phyloP scores from a whole-genome alignment of 2,888 invertebrate species.

The Callosobruchus maculatus region DNA sequence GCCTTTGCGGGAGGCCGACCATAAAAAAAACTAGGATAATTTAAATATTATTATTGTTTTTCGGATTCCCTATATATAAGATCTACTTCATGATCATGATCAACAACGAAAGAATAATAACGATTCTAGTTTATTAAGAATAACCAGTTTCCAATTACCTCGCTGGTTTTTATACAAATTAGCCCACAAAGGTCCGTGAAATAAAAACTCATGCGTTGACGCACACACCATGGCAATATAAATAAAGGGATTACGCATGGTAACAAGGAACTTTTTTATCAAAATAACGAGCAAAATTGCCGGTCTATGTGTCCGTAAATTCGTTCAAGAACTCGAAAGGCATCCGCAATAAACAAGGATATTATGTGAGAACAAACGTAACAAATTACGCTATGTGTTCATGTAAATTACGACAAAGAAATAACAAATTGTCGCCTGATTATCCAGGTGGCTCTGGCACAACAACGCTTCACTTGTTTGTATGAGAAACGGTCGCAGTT shows the following conservation, averaged over 20 bases:
- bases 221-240: neutral
- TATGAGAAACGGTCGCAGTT: conserved; percentile 4
- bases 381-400: conserved; percentile 18
- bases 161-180: too few relatives aligned
- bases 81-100: too few relatives aligned
- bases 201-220: too few relatives aligned
- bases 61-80: too few relatives aligned
- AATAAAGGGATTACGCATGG: neutral
- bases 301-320: too few relatives aligned
- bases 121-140: too few relatives aligned
- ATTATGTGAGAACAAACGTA: conserved; percentile 21
- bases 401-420: conserved; percentile 23
- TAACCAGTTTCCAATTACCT: neutral
- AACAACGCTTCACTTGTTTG: conserved; percentile 4
- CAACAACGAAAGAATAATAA: too few relatives aligned
- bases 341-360: conserved; percentile 24
- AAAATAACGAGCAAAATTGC: neutral
- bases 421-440: conserved; percentile 26
- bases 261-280: neutral
- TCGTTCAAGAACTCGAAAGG: conserved; percentile 8
- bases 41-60: too few relatives aligned
- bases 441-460: conserved; percentile 3
- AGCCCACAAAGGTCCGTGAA: neutral
- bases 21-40: too few relatives aligned
- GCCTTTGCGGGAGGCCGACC: too few relatives aligned